phyloP scores from a whole-genome alignment of 2,113 vertebrate genomes.

The Actinemys pallida region DNA sequence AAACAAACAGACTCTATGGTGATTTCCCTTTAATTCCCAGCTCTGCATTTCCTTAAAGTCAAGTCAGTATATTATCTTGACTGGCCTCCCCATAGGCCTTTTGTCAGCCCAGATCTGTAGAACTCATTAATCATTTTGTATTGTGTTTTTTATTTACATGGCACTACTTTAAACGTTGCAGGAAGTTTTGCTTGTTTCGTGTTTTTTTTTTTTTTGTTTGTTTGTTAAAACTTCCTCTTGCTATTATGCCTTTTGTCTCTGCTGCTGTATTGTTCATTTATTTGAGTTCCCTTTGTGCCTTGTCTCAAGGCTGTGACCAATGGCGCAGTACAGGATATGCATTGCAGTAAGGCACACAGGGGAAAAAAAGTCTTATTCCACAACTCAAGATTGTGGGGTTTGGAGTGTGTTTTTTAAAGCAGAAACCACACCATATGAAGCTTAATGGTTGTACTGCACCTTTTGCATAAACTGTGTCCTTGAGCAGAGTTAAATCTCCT shows the following conservation, averaged over 20 bases:
- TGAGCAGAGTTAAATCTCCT: neutral
- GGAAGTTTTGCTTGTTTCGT: neutral
- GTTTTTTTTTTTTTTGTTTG: too few relatives aligned
- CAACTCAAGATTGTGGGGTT: neutral
- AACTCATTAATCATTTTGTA: slow-evolving; percentile 42
- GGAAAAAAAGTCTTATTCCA: slow-evolving; percentile 38
- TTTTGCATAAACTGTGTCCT: neutral
- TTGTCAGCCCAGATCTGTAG: slow-evolving; percentile 11
- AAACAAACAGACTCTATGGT: neutral
- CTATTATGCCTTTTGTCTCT: slow-evolving; percentile 57
- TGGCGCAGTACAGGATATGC: neutral
- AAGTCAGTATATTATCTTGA: neutral
- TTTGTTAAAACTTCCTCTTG: neutral
- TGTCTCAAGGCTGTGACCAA: slow-evolving; percentile 43
- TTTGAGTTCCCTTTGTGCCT: slow-evolving; percentile 53
- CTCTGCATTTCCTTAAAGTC: neutral
- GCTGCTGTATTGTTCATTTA: slow-evolving; percentile 56
- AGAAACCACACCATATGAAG: neutral
- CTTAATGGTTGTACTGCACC: neutral
- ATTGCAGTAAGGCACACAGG: neutral
- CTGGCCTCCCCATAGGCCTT: neutral
- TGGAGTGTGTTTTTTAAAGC: slow-evolving; percentile 43
- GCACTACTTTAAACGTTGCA: slow-evolving; percentile 23
- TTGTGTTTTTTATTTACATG: slow-evolving; percentile 8
- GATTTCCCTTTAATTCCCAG: neutral